Base-by-base conservation (phyloP, 2,888 invertebrate genomes). In the Apamea crenata region DNA sequence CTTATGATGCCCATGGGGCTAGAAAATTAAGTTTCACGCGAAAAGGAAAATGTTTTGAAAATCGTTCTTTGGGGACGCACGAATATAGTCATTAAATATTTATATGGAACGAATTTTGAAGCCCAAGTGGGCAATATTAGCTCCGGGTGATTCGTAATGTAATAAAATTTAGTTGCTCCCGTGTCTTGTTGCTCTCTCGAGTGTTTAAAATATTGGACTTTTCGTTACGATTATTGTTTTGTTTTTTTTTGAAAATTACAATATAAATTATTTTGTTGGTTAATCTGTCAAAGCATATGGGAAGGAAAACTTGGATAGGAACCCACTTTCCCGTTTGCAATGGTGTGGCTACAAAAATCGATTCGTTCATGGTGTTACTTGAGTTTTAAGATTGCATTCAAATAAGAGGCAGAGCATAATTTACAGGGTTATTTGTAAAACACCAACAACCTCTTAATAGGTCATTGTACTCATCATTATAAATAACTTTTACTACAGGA, bases 11-110 rank as follows among this genome's bases (percentile, higher is more conserved):
- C 77, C 88, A 77, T 53, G 86, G 84, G 88, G 61, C 47, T 61
- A 70, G 65, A 47, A 80, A 87, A 88, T 88, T 87, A 88, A 86
- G 78, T 86, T 88, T 84, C 69, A 81, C 70, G 73, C 53, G 53
- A 77, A 73, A 78, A 73, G 77, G 80, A 80, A 89, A 88, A 81
- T 71, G 66, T 71, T 81, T 78, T 76, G 78, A 61, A 82, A 89
- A 88, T 87, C 82, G 88, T 80, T 66, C 88, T 75, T 69, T 72
- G n/a, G 77, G 71, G 84, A 74, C 73, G 68, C 2, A 25, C 53
- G 29, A 77, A 80, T 61, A 73, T 53, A 73, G 63, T 59, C 18
- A 59, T 87, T 76, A 74, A 59, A 76, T 59, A 65, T 74, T 74
- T 74, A 63, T 47, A 69, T n/a, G 50, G 40, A 25, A 65, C 21